Evolutionary conservation across 30 jellyfish, hydroid and myxozoan genomes (phyloP), one percentile per base, ranked within the genome.

Genomic region (Turritopsis rubra): DNA sequence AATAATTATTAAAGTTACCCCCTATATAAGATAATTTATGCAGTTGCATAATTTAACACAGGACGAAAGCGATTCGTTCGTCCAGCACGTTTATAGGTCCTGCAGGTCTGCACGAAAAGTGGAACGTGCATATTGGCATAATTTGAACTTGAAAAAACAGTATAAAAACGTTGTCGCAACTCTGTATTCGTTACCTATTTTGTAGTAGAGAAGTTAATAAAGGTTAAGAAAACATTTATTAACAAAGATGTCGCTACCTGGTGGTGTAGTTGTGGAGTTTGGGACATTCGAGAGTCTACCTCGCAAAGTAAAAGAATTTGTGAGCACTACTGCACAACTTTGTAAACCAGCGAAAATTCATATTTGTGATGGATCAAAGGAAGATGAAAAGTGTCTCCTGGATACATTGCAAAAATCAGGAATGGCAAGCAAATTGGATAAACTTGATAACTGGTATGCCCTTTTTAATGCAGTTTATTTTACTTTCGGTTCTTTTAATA

Each of bases 301-400:
- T 1, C 86, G 82, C 21, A 88, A 88, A 71, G 82, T 86, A 17
- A 87, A 94, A 84, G 95, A 83, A 23, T 94, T 88, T 75, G 91
- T 94, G 17, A 96, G 89, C 18, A 92, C 83, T 41, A 94, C 76
- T 60, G 96, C 90, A 22, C 66, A 75, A 1, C 82, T 88, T 18
- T 86, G 96, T 81, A 79, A 89, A 71, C 97, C 99, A 1, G 95
- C 79, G 66, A 80, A 86, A 75, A 83, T 95, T 25, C 97, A 95
- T 79, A 95, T 95, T 54, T 95, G 97, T 29, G 96, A 95, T 87
- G 99, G 99, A n/a, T 86, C 97, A 16, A 96, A 90, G 24, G 96
- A 89, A 52, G 99, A 95, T 79, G 82, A 23, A 30, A 65, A 89
- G 18, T 54, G 52, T 28, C 77, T 95, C 23, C 65, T 87, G 16